phyloP scores from a whole-genome alignment of 2,797 vertebrate species.

The Varecia variegata region DNA sequence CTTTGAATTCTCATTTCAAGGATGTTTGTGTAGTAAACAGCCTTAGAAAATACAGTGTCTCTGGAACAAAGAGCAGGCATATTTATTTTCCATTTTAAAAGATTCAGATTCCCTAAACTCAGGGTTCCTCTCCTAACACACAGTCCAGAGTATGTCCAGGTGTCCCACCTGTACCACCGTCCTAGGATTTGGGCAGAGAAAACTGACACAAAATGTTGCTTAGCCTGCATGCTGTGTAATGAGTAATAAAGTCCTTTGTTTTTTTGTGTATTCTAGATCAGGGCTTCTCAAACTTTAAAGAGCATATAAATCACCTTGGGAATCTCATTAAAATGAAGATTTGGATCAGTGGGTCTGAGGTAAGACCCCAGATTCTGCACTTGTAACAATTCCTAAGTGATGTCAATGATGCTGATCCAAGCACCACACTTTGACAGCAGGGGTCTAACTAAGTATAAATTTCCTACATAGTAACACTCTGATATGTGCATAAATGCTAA shows the following conservation, averaged over 20 bases:
- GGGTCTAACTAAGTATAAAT: neutral
- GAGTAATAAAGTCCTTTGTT: neutral
- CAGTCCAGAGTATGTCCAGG: neutral
- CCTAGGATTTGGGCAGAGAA: neutral
- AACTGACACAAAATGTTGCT: neutral
- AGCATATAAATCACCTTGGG: neutral
- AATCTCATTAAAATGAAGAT: neutral
- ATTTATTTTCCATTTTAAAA: neutral
- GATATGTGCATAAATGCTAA: neutral
- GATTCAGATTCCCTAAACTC: neutral
- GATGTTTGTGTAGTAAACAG: neutral
- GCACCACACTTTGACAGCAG: neutral
- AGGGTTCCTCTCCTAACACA: neutral
- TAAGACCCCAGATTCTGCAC: neutral
- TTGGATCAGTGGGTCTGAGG: neutral
- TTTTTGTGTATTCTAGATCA: neutral
- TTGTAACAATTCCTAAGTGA: conserved; percentile 1
- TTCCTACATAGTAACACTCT: neutral
- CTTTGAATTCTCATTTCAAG: neutral
- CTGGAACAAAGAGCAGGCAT: neutral
- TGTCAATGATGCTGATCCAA: neutral
- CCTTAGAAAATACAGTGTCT: neutral
- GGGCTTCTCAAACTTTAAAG: neutral
- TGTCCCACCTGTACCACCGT: neutral
- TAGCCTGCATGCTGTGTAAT: neutral